Evolutionary conservation across 2,113 vertebrate genomes (phyloP).

Genomic region (Cyphomyrus discorhynchus): DNA sequence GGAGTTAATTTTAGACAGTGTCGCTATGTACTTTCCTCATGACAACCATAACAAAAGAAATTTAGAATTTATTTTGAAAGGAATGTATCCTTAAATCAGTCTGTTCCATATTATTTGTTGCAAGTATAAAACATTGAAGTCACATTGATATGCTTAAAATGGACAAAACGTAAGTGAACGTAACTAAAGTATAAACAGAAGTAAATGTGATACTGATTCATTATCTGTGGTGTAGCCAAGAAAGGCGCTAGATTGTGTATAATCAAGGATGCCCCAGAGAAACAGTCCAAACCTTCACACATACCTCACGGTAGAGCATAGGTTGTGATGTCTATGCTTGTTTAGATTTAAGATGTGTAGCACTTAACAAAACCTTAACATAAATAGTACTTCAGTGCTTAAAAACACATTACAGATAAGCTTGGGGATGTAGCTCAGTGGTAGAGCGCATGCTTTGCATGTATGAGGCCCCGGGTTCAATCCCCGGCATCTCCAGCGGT

Average conservation of each 20-base stretch:
- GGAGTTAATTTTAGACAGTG: slow-evolving; percentile 25
- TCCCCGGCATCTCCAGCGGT: slow-evolving; percentile 24
- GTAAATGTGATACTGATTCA: neutral
- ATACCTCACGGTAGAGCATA: neutral
- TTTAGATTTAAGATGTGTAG: neutral
- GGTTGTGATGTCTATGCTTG: neutral
- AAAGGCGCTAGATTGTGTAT: neutral
- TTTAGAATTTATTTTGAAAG: neutral
- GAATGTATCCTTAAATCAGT: neutral
- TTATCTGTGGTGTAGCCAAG: neutral
- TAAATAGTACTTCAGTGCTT: neutral
- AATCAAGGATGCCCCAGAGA: neutral
- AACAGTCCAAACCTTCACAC: neutral
- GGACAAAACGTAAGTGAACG: neutral
- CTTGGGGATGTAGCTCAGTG: slow-evolving; percentile 41
- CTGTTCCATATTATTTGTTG: neutral
- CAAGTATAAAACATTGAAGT: neutral
- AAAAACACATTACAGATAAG: fast-evolving
- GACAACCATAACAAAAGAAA: neutral
- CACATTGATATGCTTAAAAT: neutral
- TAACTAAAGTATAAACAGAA: neutral
- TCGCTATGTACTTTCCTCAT: neutral
- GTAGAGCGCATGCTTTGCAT: slow-evolving; percentile 44
- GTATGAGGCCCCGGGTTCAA: slow-evolving; percentile 40
- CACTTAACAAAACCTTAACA: neutral